These are phyloP conservation scores for Nothocercus nigrocapillus DNA, from an alignment of 2,113 vertebrate species.

Conservation along the genomic window DNA sequence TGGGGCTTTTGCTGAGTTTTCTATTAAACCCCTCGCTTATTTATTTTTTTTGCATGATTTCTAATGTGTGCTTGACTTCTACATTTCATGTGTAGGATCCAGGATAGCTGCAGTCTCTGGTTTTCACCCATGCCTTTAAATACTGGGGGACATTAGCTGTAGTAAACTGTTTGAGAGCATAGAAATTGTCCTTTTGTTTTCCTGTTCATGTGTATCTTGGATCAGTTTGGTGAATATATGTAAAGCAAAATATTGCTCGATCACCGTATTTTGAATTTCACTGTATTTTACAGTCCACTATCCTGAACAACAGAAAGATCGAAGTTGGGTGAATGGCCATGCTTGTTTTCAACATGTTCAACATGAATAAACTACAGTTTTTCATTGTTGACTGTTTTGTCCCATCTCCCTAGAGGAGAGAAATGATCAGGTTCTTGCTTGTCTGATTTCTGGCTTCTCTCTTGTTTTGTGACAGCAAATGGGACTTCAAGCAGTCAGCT, in stretches of 20 bases:
- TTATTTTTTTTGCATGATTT: neutral
- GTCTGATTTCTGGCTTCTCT: conserved; percentile 63
- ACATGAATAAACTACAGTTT: neutral
- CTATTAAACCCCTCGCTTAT: neutral
- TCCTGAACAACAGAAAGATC: neutral
- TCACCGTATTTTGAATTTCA: neutral
- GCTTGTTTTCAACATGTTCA: neutral
- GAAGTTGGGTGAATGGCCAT: neutral
- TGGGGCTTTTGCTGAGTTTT: neutral
- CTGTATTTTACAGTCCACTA: neutral
- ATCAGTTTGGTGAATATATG: neutral
- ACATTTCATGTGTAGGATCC: neutral
- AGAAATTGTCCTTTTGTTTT: neutral
- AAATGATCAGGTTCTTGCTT: neutral
- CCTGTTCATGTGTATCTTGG: neutral
- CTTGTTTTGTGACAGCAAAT: conserved; percentile 85
- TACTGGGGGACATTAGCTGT: neutral
- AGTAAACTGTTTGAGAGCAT: neutral
- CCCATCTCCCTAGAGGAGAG: conserved; percentile 10
- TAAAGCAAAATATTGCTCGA: neutral
- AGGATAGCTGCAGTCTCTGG: neutral
- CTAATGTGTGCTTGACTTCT: neutral
- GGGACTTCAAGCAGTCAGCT: conserved; percentile 98
- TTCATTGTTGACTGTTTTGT: neutral
- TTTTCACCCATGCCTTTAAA: neutral